A percentile compares a stretch with the other conserved stretches of the same genome.
Conservation (phyloP, 1,140 invertebrate species). For the Ceratosolen solmsi region DNA sequence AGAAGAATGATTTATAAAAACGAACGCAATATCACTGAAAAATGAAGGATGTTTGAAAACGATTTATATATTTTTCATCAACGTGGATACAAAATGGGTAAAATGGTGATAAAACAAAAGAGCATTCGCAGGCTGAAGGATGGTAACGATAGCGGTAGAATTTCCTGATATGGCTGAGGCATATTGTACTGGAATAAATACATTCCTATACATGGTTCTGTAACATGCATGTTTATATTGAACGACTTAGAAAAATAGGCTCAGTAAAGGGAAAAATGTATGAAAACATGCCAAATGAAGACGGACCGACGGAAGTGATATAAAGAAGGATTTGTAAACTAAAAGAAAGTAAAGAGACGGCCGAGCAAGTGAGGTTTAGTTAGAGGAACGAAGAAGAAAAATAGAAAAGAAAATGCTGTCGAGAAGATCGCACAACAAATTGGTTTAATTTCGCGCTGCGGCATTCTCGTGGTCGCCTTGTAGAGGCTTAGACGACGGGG, state of each 20-base stretch:
- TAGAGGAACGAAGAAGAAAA: no score
- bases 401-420: no score
- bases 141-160: neutral
- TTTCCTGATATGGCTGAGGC: neutral
- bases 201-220: neutral
- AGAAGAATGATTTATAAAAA: no score
- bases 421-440: constrained; percentile 46
- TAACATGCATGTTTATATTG: no score
- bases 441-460: constrained; percentile 48
- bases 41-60: no score
- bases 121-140: neutral
- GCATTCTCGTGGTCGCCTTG: neutral
- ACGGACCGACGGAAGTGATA: constrained; percentile 20
- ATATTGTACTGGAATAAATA: neutral
- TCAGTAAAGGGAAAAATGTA: neutral
- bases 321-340: neutral
- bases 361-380: no score
- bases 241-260: neutral
- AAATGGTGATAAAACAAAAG: neutral
- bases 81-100: no score
- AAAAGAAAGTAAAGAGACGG: neutral
- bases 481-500: neutral
- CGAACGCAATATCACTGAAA: no score
- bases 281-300: constrained; percentile 29
- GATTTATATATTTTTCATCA: no score